Evolutionary conservation across 2,797 vertebrate species (phyloP).

Genomic region (Triplophysa bombifrons): DNA sequence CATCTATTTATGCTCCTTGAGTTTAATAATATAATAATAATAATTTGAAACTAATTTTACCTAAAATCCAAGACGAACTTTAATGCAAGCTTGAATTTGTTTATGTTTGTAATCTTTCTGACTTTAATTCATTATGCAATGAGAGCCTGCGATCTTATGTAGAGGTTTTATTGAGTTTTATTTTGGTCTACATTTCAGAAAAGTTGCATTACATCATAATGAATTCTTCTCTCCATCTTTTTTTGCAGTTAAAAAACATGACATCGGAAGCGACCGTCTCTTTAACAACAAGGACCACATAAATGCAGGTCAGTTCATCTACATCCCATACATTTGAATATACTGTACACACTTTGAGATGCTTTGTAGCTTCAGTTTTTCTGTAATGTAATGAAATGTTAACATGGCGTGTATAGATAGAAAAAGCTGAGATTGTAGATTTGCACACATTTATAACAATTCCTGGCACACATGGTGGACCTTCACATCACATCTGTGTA

Average conservation of each 20-base stretch:
- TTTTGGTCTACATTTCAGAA: conserved; percentile 4
- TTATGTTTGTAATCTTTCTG: background rate
- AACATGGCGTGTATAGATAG: background rate
- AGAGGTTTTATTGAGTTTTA: background rate
- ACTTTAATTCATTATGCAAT: background rate
- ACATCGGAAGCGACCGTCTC: conserved; percentile 72
- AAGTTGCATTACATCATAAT: conserved; percentile 68
- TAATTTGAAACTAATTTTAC: no score
- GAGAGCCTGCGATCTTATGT: no score
- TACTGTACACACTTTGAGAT: background rate
- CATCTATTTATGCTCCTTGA: conserved; percentile 62
- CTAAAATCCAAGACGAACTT: background rate
- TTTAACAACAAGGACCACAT: conserved; percentile 63
- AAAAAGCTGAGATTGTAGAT: background rate
- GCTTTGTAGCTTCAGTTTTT: background rate
- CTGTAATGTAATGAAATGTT: background rate
- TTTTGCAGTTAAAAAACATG: conserved; percentile 68
- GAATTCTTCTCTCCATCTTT: conserved; percentile 59
- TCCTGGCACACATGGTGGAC: background rate
- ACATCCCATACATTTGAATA: background rate
- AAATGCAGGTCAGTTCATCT: conserved; percentile 69
- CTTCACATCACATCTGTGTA: background rate
- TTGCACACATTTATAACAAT: no score
- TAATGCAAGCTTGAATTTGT: no score
- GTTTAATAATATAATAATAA: background rate